Percentiles rank a stretch among this genome's conserved stretches.
phyloP scores from a whole-genome alignment of 2,113 vertebrate genomes.

The Hyla sarda region DNA sequence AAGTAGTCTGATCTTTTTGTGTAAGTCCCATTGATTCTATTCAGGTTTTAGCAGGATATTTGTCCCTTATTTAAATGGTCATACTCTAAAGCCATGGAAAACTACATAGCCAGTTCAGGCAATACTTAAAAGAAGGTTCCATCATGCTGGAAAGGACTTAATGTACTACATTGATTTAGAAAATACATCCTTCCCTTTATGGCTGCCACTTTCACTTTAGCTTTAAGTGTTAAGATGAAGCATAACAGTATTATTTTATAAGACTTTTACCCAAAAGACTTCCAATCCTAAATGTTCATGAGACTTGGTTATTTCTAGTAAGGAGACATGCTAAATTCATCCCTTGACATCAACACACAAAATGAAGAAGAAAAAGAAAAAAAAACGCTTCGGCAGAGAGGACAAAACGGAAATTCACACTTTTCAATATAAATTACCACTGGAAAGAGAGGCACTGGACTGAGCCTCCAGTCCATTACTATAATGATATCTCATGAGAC shows the following conservation, averaged over 20 bases:
- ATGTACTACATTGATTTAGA: not conserved
- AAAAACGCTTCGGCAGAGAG: not conserved
- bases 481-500: slow-evolving; percentile 49
- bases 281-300: slow-evolving; percentile 29
- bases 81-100: not conserved
- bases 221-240: slow-evolving; percentile 41
- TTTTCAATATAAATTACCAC: slow-evolving; percentile 43
- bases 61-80: not conserved
- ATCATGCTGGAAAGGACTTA: slow-evolving; percentile 5
- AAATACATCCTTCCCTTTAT: slow-evolving; percentile 35
- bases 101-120: not conserved
- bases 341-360: slow-evolving; percentile 31
- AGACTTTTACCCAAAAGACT: slow-evolving; percentile 47
- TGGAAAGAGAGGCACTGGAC: slow-evolving; percentile 7
- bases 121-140: not conserved
- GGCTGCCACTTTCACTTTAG: slow-evolving; percentile 51
- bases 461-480: slow-evolving; percentile 39
- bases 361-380: not conserved
- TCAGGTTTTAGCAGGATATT: not conserved
- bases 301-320: slow-evolving; percentile 34
- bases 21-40: not conserved
- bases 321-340: slow-evolving; percentile 43
- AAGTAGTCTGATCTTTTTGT: not conserved
- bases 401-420: slow-evolving; percentile 45
- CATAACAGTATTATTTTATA: slow-evolving; percentile 47